phyloP scores from a whole-genome alignment of 2,888 invertebrate genomes.

The Selenia dentaria region DNA sequence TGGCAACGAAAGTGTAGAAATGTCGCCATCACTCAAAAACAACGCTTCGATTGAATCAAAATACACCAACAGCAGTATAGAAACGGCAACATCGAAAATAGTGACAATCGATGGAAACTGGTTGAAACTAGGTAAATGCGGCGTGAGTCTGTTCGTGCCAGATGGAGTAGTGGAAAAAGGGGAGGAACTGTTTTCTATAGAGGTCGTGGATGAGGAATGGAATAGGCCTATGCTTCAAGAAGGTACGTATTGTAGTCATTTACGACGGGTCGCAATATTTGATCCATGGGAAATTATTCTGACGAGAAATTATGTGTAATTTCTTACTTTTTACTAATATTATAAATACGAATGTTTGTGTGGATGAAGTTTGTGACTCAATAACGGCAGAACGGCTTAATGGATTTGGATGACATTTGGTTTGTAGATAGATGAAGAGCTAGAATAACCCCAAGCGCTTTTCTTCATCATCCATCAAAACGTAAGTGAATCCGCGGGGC shows the following conservation, averaged over 20 bases:
- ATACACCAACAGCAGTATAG: slow-evolving; percentile 55
- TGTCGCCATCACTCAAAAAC: slow-evolving; percentile 74
- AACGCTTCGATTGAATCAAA: slow-evolving; percentile 72
- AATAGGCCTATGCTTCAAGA: slow-evolving; percentile 93
- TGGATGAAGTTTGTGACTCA: too few relatives aligned
- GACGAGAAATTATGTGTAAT: too few relatives aligned
- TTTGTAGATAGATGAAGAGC: too few relatives aligned
- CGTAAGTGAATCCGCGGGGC: too few relatives aligned
- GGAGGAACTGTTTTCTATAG: slow-evolving; percentile 93
- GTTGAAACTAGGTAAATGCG: slow-evolving; percentile 89
- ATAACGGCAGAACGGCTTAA: too few relatives aligned
- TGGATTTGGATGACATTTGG: too few relatives aligned
- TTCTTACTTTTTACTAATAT: too few relatives aligned
- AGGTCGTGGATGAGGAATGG: slow-evolving; percentile 95
- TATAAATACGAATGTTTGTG: too few relatives aligned
- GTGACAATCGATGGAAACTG: slow-evolving; percentile 86
- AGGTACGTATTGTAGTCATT: slow-evolving; percentile 76
- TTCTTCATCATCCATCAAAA: too few relatives aligned
- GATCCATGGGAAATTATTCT: too few relatives aligned
- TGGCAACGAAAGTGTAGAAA: slow-evolving; percentile 78
- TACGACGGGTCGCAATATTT: too few relatives aligned
- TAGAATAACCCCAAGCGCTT: too few relatives aligned
- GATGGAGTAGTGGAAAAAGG: slow-evolving; percentile 94
- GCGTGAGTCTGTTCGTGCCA: slow-evolving; percentile 93
- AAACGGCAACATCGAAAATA: slow-evolving; percentile 73